phyloP scores from a whole-genome alignment of 1,140 invertebrate species.

The Teleopsis dalmanni region DNA sequence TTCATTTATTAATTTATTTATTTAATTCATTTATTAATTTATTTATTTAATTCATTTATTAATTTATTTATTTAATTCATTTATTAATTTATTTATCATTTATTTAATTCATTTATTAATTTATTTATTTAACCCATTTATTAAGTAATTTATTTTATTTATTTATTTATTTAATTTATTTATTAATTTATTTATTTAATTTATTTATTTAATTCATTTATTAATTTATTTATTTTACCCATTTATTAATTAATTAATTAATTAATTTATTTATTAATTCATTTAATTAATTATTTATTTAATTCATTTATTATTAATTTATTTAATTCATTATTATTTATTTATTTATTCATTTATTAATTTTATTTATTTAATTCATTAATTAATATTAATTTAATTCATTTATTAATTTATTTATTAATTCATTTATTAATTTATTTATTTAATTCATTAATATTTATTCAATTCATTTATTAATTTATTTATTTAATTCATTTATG shows the following conservation, averaged over 20 bases:
- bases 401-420: neutral
- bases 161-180: neutral
- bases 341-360: neutral
- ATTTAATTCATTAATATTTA: neutral
- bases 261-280: neutral
- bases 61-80: neutral
- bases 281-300: neutral
- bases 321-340: neutral
- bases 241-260: neutral
- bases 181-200: neutral
- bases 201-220: neutral
- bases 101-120: neutral
- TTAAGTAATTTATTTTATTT: neutral
- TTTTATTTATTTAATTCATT: neutral
- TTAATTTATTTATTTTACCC: neutral
- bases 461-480: neutral
- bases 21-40: neutral
- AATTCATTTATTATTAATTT: neutral
- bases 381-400: neutral
- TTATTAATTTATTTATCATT: neutral
- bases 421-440: neutral
- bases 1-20: neutral
- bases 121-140: neutral
- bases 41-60: neutral
- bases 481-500: neutral